These are phyloP conservation scores for Bubo scandiacus DNA, from an alignment of 2,113 vertebrate species.

Conservation along the genomic window DNA sequence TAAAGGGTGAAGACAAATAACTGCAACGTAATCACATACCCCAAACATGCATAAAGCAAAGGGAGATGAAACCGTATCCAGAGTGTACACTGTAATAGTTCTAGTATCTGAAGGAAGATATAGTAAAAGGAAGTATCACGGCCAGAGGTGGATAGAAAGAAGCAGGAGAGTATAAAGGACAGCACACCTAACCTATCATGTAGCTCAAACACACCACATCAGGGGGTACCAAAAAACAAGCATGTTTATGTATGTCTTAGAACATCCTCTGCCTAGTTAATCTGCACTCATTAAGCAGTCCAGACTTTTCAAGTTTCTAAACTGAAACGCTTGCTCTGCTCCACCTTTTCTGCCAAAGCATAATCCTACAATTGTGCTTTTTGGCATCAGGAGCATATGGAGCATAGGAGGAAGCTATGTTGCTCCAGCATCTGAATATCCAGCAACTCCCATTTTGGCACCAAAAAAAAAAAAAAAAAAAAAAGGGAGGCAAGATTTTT, in stretches of 20 bases:
- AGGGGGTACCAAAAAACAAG: background rate
- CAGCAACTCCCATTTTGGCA: background rate
- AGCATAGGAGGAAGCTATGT: background rate
- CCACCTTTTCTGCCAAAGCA: background rate
- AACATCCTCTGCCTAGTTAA: background rate
- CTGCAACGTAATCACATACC: background rate
- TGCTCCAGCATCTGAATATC: background rate
- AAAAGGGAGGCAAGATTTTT: background rate
- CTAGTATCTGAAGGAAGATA: background rate
- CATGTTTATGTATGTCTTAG: too few species aligned
- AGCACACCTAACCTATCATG: background rate
- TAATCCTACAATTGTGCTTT: background rate
- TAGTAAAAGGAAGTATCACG: background rate
- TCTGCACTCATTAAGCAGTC: background rate
- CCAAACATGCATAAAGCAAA: background rate
- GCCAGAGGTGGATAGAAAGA: background rate
- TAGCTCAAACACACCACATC: background rate
- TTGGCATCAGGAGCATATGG: background rate
- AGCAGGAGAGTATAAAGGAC: background rate
- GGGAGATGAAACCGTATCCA: background rate
- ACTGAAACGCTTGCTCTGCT: background rate
- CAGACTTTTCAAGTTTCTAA: background rate
- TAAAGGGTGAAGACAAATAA: background rate
- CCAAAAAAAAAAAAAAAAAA: fast-evolving
- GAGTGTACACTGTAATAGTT: background rate